These are phyloP conservation scores for Probaryconus sp. DNA, from an alignment of 1,140 invertebrate genomes.

Conservation along the genomic window DNA sequence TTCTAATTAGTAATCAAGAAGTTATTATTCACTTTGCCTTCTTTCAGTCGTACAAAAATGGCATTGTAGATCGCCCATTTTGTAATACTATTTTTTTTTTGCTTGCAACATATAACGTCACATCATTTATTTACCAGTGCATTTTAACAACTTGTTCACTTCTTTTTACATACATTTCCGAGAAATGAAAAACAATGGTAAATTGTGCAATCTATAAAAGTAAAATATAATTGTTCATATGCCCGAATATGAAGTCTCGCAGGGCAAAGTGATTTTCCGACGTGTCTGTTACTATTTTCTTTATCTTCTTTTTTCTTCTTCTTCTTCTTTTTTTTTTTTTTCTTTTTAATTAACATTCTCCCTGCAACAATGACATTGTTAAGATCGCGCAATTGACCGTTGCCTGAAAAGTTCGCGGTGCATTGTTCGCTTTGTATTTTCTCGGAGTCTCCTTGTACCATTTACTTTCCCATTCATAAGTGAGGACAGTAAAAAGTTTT, in stretches of 20 bases:
- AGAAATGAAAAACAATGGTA: too few relatives aligned
- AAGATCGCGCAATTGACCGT: constrained; percentile 56
- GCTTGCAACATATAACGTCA: too few relatives aligned
- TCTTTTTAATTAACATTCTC: constrained; percentile 54
- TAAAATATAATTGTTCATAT: too few relatives aligned
- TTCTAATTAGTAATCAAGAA: constrained; percentile 35
- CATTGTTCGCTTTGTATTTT: constrained; percentile 62
- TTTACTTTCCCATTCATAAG: constrained; percentile 61
- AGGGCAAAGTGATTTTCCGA: constrained; percentile 30
- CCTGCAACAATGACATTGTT: constrained; percentile 55
- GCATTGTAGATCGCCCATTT: too few relatives aligned
- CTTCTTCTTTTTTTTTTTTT: too few relatives aligned
- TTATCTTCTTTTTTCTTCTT: too few relatives aligned
- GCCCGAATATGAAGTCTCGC: constrained; percentile 19
- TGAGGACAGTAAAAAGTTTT: constrained; percentile 46
- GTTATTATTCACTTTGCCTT: too few relatives aligned
- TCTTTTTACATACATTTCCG: too few relatives aligned
- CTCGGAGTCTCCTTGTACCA: constrained; percentile 60
- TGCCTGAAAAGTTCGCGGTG: constrained; percentile 41
- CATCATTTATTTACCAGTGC: too few relatives aligned
- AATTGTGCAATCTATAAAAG: too few relatives aligned
- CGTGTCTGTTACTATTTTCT: constrained; percentile 44
- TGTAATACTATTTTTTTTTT: too few relatives aligned
- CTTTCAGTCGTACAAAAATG: constrained; percentile 17
- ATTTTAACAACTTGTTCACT: too few relatives aligned